phyloP scores from a whole-genome alignment of 2,797 vertebrate species.

The Centropyge bicolor region DNA sequence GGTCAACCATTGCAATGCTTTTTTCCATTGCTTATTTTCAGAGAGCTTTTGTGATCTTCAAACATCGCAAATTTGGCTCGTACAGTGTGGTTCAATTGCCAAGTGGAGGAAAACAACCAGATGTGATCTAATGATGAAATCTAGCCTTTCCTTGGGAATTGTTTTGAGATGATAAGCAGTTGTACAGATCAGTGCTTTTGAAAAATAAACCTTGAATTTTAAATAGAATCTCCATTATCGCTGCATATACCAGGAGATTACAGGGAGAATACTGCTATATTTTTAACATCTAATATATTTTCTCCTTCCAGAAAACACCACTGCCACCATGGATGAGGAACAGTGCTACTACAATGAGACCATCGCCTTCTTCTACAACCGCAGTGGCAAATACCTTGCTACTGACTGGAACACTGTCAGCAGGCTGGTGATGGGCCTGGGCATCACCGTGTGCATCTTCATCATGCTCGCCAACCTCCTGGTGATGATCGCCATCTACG shows the following conservation, averaged over 20 bases:
- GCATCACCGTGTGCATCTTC: slow-evolving; percentile 99
- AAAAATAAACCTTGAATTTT: not conserved
- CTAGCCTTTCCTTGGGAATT: not conserved
- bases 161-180: not conserved
- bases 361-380: slow-evolving; percentile 99
- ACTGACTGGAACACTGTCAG: slow-evolving; percentile 97
- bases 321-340: slow-evolving; percentile 85
- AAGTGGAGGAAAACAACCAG: slow-evolving; percentile 1
- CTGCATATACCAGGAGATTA: not conserved
- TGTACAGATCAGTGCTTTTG: not conserved
- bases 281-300: slow-evolving; percentile 11
- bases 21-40: not conserved
- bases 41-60: not conserved
- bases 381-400: slow-evolving; percentile 93
- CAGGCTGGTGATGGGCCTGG: slow-evolving; percentile 98
- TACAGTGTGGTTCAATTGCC: not conserved
- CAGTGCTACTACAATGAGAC: slow-evolving; percentile 99
- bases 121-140: not conserved
- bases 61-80: not conserved
- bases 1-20: not conserved
- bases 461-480: slow-evolving; percentile 99
- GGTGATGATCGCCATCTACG: slow-evolving; percentile 99
- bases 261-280: not conserved
- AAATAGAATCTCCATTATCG: not conserved
- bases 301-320: slow-evolving; percentile 55